Base-by-base conservation (phyloP, 2,888 invertebrate species). In the Agriopis leucophaearia region DNA sequence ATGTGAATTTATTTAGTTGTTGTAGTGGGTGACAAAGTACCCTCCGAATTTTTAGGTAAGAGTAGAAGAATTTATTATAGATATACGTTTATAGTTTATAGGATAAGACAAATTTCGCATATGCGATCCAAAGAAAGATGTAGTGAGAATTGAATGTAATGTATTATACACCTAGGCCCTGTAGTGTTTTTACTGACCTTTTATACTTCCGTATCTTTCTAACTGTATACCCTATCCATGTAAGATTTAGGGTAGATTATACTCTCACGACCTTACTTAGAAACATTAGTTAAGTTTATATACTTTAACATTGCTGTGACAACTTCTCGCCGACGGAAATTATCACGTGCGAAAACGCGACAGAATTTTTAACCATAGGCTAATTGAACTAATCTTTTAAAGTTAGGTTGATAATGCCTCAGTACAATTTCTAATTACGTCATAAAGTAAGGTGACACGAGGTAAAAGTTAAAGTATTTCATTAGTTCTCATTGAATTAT, bases 141-240 rank as follows among this genome's bases (percentile, higher is more conserved):
- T 91, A 92, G 91, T 92, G 91, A 92, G 91, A 92, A 80, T 78
- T 80, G 75, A 82, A 78, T 77, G 73, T 72, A 87, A 82, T 87
- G 87, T 89, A 90, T 85, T 88, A 85, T 90, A 89, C 82, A 89
- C 83, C 81, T 86, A 87, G 83, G 75, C 79, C 88, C 89, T 77
- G 85, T 91, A 91, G 91, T 88, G 81, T 92, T 92, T 92, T 88
- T 92, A 92, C 90, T 81, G 83, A 88, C 87, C 87, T 92, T 92
- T 92, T 91, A 86, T 91, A 92, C 92, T 88, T 90, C 87, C 78
- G 77, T 82, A 84, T 82, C 81, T 86, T 84, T 87, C 79, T 85
- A 81, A 74, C 74, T 75, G 74, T 83, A 75, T 79, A 82, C 69
- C 76, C 64, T 70, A 67, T 66, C 58, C 54, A 64, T 70, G n/a